Conservation (phyloP, 2,113 vertebrate species). For the Machaerirhynchus nigripectus region DNA sequence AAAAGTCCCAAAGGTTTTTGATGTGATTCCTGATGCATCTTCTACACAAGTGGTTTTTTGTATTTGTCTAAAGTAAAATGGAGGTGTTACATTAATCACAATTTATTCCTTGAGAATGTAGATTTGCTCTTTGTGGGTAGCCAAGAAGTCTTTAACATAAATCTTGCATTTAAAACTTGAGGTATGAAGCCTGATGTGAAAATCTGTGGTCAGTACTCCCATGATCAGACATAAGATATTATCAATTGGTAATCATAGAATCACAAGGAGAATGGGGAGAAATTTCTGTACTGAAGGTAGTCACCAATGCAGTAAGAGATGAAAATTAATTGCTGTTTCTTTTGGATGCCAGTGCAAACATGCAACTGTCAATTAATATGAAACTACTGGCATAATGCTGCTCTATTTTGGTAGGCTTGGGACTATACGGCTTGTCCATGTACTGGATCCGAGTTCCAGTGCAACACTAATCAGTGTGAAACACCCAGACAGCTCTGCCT, state of each 20-base stretch:
- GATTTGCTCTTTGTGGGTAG: background rate
- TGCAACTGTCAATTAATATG: background rate
- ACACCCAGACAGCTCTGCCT: background rate
- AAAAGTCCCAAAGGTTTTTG: conserved; percentile 38
- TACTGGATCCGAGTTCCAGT: background rate
- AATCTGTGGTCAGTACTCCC: background rate
- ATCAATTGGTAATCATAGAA: background rate
- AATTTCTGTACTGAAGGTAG: background rate
- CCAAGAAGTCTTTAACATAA: background rate
- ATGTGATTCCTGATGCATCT: conserved; percentile 10
- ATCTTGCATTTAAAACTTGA: background rate
- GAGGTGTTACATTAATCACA: background rate
- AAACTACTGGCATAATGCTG: background rate
- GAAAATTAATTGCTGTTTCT: background rate
- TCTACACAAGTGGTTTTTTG: background rate
- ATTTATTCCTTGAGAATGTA: background rate
- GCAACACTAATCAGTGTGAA: background rate
- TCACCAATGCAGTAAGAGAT: background rate
- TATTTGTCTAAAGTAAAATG: conserved; percentile 12
- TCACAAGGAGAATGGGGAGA: background rate
- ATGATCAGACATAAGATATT: background rate
- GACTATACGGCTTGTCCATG: fast-evolving
- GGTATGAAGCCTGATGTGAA: background rate
- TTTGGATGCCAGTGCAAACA: background rate
- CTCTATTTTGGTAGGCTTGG: background rate